These are phyloP conservation scores for Ganaspis brasiliensis DNA, from an alignment of 2,888 invertebrate genomes.

Conservation along the genomic window DNA sequence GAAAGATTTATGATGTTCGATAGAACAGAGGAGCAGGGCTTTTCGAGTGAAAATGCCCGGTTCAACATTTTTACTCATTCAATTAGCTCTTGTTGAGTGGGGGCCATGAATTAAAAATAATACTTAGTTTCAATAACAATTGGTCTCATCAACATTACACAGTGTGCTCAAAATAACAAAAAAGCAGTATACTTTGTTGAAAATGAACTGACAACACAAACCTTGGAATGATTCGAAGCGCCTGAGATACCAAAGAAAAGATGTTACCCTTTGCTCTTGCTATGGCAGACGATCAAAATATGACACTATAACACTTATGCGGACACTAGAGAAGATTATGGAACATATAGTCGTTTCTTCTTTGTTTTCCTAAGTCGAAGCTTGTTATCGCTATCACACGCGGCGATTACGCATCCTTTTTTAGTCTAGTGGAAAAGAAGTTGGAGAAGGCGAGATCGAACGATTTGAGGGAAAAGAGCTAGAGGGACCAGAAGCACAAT, in stretches of 20 bases:
- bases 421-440: slow-evolving; percentile 10
- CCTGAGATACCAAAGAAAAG: neutral
- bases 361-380: slow-evolving; percentile 5
- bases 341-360: slow-evolving; percentile 18
- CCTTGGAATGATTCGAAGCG: slow-evolving; percentile 16
- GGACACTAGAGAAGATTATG: neutral
- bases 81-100: too few species aligned
- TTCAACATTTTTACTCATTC: neutral
- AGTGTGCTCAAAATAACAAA: too few species aligned
- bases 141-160: too few species aligned
- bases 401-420: slow-evolving; percentile 36
- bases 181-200: too few species aligned
- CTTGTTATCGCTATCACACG: slow-evolving; percentile 32
- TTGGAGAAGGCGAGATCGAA: neutral
- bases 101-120: too few species aligned
- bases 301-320: slow-evolving; percentile 26
- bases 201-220: too few species aligned
- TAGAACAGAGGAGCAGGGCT: neutral
- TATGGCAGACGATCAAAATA: slow-evolving; percentile 7
- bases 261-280: slow-evolving; percentile 16
- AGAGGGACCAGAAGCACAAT: neutral
- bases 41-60: slow-evolving; percentile 3
- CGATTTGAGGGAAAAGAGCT: neutral
- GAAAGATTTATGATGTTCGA: slow-evolving; percentile 40
- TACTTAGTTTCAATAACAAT: too few species aligned